Conservation (phyloP, 2,888 invertebrate species). For the Pherbina coryleti region DNA sequence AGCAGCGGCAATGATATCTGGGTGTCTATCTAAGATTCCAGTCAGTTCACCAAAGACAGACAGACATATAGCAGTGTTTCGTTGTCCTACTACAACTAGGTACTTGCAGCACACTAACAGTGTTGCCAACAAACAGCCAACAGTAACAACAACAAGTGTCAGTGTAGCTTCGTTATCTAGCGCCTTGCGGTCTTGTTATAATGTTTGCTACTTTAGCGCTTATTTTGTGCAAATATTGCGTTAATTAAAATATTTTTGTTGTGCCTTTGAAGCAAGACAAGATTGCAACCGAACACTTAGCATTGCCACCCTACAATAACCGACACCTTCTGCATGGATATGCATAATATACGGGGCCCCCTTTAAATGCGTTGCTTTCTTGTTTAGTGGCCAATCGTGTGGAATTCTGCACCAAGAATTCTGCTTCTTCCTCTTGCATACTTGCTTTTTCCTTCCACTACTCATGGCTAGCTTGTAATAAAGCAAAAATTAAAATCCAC, state of each 20-base stretch:
- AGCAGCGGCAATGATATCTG: conserved; percentile 55
- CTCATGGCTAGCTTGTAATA: conserved; percentile 6
- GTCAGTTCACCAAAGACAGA: background rate
- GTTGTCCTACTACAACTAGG: background rate
- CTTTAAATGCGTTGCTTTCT: background rate
- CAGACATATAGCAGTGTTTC: conserved; percentile 10
- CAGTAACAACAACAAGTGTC: conserved; percentile 45
- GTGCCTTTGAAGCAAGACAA: conserved; percentile 47
- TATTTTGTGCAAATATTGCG: conserved; percentile 68
- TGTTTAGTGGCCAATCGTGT: background rate
- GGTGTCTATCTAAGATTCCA: conserved; percentile 60
- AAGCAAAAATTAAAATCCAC: conserved; percentile 31
- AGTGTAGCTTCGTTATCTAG: background rate
- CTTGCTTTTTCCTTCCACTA: background rate
- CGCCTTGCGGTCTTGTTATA: conserved; percentile 52
- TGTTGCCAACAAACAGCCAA: background rate
- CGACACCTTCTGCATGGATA: background rate
- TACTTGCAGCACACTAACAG: background rate
- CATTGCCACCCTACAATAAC: background rate
- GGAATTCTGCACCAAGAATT: background rate
- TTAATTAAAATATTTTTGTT: conserved; percentile 68
- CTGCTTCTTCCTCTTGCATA: background rate
- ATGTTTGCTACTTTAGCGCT: conserved; percentile 56
- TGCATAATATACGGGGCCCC: background rate
- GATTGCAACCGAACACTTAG: conserved; percentile 6